Conservation (phyloP, 2,888 invertebrate species). For the Chorisops tibialis region DNA sequence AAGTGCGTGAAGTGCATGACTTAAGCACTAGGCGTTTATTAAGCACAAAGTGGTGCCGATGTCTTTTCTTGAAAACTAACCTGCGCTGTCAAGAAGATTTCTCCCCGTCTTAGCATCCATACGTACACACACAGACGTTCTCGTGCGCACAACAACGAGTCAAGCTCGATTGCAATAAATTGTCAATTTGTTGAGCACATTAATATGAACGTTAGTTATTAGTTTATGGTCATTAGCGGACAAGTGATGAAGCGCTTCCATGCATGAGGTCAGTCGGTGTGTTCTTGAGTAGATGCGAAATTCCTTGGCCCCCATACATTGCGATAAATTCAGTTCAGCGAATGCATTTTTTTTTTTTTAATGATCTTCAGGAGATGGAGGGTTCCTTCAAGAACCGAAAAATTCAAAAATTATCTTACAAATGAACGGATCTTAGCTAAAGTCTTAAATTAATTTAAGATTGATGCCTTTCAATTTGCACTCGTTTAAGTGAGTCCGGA, state of each 20-base stretch:
- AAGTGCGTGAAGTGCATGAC: conserved; percentile 8
- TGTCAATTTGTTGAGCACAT: conserved; percentile 38
- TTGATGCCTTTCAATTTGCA: conserved; percentile 30
- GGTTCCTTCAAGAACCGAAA: no score
- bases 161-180: conserved; percentile 35
- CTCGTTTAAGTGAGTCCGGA: conserved; percentile 9
- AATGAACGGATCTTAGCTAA: not conserved
- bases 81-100: conserved; percentile 29
- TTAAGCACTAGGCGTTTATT: conserved; percentile 16
- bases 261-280: conserved; percentile 17
- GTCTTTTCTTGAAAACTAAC: conserved; percentile 24
- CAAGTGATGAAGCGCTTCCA: conserved; percentile 23
- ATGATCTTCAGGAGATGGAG: not conserved
- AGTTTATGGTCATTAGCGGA: conserved; percentile 24
- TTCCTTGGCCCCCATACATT: conserved; percentile 4
- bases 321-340: not conserved
- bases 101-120: not conserved
- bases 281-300: not conserved
- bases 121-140: not conserved
- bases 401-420: not conserved
- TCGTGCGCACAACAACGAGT: not conserved
- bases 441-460: conserved; percentile 28
- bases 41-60: conserved; percentile 21
- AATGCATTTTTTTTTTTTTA: not conserved
- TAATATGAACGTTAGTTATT: conserved; percentile 29